These are phyloP conservation scores for Sialis lutaria DNA, from an alignment of 2,888 invertebrate genomes.

Conservation along the genomic window DNA sequence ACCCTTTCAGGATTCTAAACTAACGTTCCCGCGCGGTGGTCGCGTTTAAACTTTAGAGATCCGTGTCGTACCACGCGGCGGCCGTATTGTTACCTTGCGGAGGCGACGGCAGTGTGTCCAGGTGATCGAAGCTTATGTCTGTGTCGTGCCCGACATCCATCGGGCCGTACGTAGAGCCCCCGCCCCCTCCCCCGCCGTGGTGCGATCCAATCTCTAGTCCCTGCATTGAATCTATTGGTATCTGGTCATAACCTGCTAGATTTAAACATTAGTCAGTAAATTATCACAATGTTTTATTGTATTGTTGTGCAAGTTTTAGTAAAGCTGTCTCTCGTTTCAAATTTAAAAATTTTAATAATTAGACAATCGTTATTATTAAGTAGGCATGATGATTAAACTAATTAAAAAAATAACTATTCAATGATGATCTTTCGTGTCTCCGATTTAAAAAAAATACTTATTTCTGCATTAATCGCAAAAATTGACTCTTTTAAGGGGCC, in stretches of 20 bases:
- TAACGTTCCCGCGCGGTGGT: too few relatives aligned
- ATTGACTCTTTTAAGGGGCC: too few relatives aligned
- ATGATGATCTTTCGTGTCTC: too few relatives aligned
- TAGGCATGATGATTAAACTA: too few relatives aligned
- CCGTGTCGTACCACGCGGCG: constrained; percentile 96
- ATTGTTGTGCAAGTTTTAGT: background rate
- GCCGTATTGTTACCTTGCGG: constrained; percentile 83
- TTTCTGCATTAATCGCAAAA: too few relatives aligned
- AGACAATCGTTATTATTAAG: background rate
- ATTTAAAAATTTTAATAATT: background rate
- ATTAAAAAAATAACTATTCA: too few relatives aligned
- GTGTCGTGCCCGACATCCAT: constrained; percentile 73
- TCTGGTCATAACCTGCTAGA: constrained; percentile 79
- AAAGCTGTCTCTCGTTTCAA: background rate
- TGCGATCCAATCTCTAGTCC: constrained; percentile 73
- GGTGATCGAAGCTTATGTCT: constrained; percentile 61
- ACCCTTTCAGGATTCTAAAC: too few relatives aligned
- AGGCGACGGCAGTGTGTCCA: constrained; percentile 60
- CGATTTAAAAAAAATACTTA: too few relatives aligned
- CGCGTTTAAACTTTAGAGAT: too few relatives aligned
- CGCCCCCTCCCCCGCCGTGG: constrained; percentile 42
- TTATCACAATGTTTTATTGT: background rate
- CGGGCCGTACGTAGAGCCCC: constrained; percentile 45
- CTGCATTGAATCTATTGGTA: constrained; percentile 95
- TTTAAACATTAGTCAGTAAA: background rate